A percentile compares a stretch with the other conserved stretches of the same genome.
Conservation (phyloP, 1,140 invertebrate species). For the Atopsyche davidsoni region DNA sequence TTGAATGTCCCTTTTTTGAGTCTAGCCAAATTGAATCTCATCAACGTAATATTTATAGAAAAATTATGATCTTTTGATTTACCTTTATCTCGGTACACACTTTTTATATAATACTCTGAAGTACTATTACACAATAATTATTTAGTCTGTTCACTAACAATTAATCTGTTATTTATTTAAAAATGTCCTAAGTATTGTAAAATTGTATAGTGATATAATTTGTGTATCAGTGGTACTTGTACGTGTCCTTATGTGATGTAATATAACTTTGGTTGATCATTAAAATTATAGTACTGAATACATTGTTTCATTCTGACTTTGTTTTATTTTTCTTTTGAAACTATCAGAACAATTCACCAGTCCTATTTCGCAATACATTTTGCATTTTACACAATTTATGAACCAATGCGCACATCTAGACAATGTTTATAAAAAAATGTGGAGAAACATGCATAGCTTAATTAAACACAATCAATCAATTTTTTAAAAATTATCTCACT, state of each 20-base stretch:
- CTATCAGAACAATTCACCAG: too few species aligned
- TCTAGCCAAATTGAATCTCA: constrained; percentile 5
- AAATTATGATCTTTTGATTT: not conserved
- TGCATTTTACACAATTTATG: too few species aligned
- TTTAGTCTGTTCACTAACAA: not conserved
- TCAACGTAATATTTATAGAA: not conserved
- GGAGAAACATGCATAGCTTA: too few species aligned
- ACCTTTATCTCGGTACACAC: not conserved
- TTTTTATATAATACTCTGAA: not conserved
- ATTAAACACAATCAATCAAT: too few species aligned
- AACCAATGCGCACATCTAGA: too few species aligned
- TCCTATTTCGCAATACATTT: too few species aligned
- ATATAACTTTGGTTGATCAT: constrained; percentile 18
- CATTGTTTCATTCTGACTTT: too few species aligned
- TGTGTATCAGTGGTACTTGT: constrained; percentile 16
- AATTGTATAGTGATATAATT: constrained; percentile 20
- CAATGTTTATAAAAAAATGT: too few species aligned
- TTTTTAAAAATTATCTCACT: too few species aligned
- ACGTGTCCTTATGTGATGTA: constrained; percentile 15
- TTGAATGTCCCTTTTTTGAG: too few species aligned
- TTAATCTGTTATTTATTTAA: constrained; percentile 17
- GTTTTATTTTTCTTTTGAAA: too few species aligned
- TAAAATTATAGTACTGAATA: constrained; percentile 15
- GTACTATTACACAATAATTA: not conserved
- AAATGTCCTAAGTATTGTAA: constrained; percentile 16